Conservation (phyloP, 1,140 invertebrate genomes). For the Ips typographus region DNA sequence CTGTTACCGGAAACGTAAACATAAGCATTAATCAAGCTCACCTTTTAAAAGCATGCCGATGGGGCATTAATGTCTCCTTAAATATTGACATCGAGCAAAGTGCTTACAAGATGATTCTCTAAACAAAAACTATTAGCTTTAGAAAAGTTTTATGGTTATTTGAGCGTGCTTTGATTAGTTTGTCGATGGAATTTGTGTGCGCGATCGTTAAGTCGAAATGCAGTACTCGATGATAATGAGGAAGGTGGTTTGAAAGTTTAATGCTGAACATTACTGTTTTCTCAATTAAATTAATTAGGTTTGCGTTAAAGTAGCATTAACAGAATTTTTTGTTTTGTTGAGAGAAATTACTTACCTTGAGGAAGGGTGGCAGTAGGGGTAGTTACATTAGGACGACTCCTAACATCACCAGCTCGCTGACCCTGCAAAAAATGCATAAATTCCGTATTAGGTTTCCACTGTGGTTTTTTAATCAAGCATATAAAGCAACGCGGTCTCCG, state of each 20-base stretch:
- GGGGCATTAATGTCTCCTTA: conserved; percentile 10
- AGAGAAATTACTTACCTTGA: not conserved
- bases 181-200: conserved; percentile 11
- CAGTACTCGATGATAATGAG: not conserved
- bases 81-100: conserved; percentile 23
- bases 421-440: not conserved
- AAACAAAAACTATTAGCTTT: conserved; percentile 21
- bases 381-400: not conserved
- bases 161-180: conserved; percentile 21
- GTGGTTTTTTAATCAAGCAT: not conserved
- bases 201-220: not conserved
- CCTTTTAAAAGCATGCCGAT: conserved; percentile 14
- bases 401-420: not conserved
- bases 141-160: conserved; percentile 10
- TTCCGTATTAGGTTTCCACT: not conserved
- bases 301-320: too few relatives aligned
- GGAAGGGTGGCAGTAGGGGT: conserved; percentile 1
- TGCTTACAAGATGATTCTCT: conserved; percentile 6
- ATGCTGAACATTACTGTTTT: not conserved
- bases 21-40: conserved; percentile 23
- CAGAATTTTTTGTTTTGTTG: not conserved
- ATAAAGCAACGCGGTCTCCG: not conserved
- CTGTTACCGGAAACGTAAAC: conserved; percentile 1
- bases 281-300: not conserved
- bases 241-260: not conserved